Percentiles rank a stretch among this genome's conserved stretches.
These are phyloP conservation scores for Chelonia mydas DNA, from an alignment of 2,797 vertebrate genomes.

Conservation along the genomic window DNA sequence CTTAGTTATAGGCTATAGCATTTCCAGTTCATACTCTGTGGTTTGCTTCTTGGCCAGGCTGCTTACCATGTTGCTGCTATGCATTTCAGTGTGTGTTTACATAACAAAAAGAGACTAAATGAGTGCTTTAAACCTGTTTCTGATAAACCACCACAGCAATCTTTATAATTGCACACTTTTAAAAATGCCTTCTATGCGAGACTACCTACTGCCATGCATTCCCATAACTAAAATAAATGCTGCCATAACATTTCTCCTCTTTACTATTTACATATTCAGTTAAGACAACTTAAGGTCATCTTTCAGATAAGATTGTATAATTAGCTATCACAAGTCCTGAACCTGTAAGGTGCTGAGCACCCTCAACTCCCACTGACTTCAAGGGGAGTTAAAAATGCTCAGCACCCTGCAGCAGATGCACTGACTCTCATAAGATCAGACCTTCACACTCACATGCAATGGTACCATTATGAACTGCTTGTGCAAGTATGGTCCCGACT, in stretches of 20 bases:
- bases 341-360: background rate
- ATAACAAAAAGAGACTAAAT: background rate
- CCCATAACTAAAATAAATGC: background rate
- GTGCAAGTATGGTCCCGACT: slow-evolving; percentile 7
- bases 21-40: too few species aligned
- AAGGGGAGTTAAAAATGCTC: background rate
- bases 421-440: background rate
- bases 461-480: background rate
- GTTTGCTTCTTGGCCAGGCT: background rate
- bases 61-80: too few species aligned
- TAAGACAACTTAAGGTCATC: background rate
- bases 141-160: background rate
- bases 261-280: background rate
- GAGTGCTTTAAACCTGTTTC: background rate
- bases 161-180: background rate
- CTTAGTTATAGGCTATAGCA: too few species aligned
- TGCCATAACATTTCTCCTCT: background rate
- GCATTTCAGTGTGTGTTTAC: background rate
- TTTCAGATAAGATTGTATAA: background rate
- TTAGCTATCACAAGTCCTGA: background rate
- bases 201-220: background rate
- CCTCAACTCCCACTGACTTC: background rate
- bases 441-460: accelerated
- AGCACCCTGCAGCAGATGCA: background rate
- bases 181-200: background rate